Evolutionary conservation across 2,797 vertebrate genomes (phyloP).

Genomic region (Phalloptychus januarius): DNA sequence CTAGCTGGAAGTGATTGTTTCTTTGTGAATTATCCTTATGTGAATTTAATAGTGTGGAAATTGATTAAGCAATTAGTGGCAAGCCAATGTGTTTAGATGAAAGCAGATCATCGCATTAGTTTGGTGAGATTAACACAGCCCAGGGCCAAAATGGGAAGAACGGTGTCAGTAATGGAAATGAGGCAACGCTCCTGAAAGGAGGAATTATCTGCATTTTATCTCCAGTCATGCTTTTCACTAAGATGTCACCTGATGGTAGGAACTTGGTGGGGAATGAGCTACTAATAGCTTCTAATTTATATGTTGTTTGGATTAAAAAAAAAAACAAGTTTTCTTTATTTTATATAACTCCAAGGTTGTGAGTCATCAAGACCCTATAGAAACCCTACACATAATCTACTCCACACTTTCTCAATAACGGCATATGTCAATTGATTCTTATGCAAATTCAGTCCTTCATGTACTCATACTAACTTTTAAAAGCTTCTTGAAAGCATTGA

Average conservation of each 20-base stretch:
- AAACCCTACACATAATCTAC: not conserved
- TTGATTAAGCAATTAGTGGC: constrained; percentile 64
- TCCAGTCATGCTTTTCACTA: not conserved
- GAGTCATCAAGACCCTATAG: not conserved
- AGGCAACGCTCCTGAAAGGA: constrained; percentile 15
- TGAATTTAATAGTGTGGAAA: constrained; percentile 53
- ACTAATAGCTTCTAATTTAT: not conserved
- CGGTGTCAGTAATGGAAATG: constrained; percentile 23
- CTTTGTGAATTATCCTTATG: constrained; percentile 53
- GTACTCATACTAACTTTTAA: not conserved
- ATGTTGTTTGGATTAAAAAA: not conserved
- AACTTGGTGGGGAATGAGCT: not conserved
- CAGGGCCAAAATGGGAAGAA: constrained; percentile 28
- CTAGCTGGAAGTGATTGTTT: constrained; percentile 58
- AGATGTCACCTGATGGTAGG: not conserved
- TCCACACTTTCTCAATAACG: not conserved
- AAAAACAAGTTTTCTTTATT: not conserved
- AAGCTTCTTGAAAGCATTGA: not conserved
- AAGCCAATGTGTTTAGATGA: constrained; percentile 59
- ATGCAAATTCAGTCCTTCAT: not conserved
- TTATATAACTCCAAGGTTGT: not conserved
- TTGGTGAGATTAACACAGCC: constrained; percentile 43
- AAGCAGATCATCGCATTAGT: constrained; percentile 55
- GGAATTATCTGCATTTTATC: not conserved
- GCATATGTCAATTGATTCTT: not conserved